Percentiles rank a stretch among this genome's conserved stretches.
These are phyloP conservation scores for Lepidurus arcticus DNA, from an alignment of 1,140 invertebrate genomes.

Conservation along the genomic window DNA sequence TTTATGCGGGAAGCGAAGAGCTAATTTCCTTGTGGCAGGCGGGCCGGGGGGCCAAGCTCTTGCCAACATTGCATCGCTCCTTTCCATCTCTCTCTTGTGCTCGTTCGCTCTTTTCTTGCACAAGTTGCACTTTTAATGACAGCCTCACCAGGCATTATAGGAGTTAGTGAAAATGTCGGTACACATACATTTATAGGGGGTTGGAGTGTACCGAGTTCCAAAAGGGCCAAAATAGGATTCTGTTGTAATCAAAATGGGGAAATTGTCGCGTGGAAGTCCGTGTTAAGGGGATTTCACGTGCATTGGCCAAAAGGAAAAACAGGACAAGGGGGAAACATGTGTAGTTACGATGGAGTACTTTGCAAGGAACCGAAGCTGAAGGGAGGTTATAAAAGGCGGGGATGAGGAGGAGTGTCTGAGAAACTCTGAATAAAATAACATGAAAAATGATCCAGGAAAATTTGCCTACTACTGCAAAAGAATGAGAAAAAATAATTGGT, in stretches of 20 bases:
- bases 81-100: no score
- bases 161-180: slow-evolving; percentile 21
- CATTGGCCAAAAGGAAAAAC: no score
- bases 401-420: no score
- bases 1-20: slow-evolving; percentile 15
- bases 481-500: no score
- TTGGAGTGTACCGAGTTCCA: neutral
- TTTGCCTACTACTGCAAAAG: no score
- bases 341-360: no score
- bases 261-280: neutral
- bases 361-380: no score
- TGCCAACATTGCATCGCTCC: neutral
- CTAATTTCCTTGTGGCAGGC: slow-evolving; percentile 15
- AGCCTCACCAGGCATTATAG: neutral
- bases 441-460: no score
- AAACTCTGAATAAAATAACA: no score
- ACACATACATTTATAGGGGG: slow-evolving; percentile 9
- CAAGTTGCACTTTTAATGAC: slow-evolving; percentile 5
- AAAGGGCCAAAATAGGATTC: neutral
- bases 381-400: no score
- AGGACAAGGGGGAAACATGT: no score
- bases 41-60: neutral
- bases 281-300: no score
- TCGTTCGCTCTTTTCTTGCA: neutral
- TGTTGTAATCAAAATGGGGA: slow-evolving; percentile 10